Conservation (phyloP, 2,797 vertebrate species). For the Propithecus deckenii region DNA sequence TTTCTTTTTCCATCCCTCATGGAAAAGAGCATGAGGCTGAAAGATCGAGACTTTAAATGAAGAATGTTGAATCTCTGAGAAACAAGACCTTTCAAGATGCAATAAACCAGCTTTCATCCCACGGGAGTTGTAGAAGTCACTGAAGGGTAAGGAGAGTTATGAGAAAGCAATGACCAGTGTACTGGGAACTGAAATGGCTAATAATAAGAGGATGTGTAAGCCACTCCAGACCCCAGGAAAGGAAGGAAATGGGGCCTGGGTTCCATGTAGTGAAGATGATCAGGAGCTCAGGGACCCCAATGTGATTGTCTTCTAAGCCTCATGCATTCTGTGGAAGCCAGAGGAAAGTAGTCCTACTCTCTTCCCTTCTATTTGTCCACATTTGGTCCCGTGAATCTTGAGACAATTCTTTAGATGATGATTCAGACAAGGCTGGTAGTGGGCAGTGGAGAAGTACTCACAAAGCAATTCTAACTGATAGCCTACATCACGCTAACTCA, state of each 20-base stretch:
- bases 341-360: background rate
- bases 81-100: constrained; percentile 49
- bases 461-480: background rate
- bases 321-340: background rate
- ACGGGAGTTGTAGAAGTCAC: constrained; percentile 2
- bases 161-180: background rate
- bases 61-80: constrained; percentile 43
- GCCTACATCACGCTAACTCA: background rate
- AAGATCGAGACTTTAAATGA: constrained; percentile 3
- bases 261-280: background rate
- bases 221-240: background rate
- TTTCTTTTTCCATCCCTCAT: background rate
- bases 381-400: background rate
- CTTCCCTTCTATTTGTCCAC: background rate
- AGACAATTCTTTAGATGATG: background rate
- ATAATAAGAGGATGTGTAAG: background rate
- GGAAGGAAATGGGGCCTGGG: background rate
- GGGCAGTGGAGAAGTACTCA: background rate
- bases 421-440: background rate
- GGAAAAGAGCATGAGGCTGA: background rate
- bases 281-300: background rate
- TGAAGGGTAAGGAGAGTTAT: constrained; percentile 56
- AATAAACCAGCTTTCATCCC: constrained; percentile 51
- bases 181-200: constrained; percentile 2
- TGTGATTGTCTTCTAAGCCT: background rate